Conservation (phyloP, 23 tunicate genomes). For the Trididemnum miniatum region DNA sequence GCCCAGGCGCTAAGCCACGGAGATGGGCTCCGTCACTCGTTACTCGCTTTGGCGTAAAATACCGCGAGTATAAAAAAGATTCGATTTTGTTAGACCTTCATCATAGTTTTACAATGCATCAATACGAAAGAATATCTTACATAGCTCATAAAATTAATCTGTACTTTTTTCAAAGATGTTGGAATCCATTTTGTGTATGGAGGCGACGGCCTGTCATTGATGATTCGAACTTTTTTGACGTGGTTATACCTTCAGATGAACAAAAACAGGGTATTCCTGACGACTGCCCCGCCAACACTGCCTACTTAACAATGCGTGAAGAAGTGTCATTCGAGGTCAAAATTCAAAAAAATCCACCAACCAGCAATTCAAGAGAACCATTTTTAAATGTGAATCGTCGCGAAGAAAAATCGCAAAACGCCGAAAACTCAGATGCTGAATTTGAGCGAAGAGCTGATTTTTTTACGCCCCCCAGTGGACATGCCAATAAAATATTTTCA, state of each 20-base stretch:
- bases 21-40: not conserved
- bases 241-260: not conserved
- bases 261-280: slow-evolving; percentile 21
- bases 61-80: not conserved
- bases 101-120: no score
- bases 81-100: no score
- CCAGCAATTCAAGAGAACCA: no score
- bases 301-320: not conserved
- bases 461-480: not conserved
- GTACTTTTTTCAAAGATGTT: no score
- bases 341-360: no score
- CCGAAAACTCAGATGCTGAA: no score
- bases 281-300: slow-evolving; percentile 24
- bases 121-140: no score
- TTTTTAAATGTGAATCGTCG: no score
- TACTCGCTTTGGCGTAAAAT: not conserved
- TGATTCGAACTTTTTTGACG: not conserved
- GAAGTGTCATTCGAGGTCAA: no score
- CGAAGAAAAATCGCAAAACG: no score
- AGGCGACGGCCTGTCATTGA: not conserved
- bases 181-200: slow-evolving; percentile 44
- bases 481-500: not conserved
- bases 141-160: no score
- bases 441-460: not conserved
- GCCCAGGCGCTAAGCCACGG: not conserved